These are phyloP conservation scores for Muntiacus muntjak DNA, from an alignment of 2,113 vertebrate species.

Conservation along the genomic window DNA sequence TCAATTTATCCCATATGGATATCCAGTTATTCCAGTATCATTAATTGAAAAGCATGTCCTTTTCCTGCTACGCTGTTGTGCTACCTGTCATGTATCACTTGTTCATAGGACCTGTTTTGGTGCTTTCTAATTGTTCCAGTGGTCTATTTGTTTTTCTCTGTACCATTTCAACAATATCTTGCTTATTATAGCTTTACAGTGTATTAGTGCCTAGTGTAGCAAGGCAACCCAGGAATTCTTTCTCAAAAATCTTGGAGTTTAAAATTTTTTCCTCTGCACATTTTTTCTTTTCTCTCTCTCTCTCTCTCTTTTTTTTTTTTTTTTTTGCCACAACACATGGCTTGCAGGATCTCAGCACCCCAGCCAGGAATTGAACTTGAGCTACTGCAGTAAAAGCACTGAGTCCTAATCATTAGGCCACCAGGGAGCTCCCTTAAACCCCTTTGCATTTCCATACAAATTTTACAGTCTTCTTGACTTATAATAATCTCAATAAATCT, in stretches of 20 bases:
- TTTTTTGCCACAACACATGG: not conserved
- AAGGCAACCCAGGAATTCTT: not conserved
- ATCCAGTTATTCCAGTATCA: not conserved
- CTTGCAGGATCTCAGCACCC: not conserved
- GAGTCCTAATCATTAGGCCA: not conserved
- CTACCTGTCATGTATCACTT: not conserved
- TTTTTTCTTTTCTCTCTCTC: not conserved
- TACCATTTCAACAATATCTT: not conserved
- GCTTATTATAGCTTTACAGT: not conserved
- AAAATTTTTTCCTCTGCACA: not conserved
- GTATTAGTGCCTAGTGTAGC: not conserved
- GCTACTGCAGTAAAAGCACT: not conserved
- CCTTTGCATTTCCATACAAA: not conserved
- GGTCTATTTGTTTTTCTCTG: not conserved
- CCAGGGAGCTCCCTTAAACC: not conserved
- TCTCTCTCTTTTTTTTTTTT: no score
- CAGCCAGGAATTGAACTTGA: not conserved
- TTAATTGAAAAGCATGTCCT: not conserved
- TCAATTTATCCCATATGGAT: not conserved
- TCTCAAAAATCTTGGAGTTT: not conserved
- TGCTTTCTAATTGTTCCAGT: not conserved
- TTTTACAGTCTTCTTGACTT: not conserved
- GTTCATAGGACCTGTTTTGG: not conserved
- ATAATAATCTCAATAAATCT: not conserved
- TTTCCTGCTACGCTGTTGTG: not conserved